These are phyloP conservation scores for Sisyra terminalis DNA, from an alignment of 2,888 invertebrate genomes.

Conservation along the genomic window DNA sequence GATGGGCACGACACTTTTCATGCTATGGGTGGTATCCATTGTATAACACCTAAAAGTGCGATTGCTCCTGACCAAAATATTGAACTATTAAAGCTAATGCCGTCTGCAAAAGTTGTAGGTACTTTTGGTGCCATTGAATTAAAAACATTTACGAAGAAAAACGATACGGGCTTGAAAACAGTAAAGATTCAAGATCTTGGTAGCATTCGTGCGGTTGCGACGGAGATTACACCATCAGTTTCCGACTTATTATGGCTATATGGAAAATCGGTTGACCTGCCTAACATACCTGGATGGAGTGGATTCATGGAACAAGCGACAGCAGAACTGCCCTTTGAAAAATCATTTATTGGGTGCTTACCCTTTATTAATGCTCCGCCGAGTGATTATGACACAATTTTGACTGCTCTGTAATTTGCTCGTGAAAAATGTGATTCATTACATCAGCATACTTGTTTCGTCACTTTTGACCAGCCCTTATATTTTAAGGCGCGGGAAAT, in stretches of 20 bases:
- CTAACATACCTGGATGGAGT: conserved; percentile 14
- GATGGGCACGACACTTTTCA: conserved; percentile 13
- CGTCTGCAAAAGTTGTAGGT: conserved; percentile 9
- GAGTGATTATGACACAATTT: no score
- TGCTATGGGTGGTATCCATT: conserved; percentile 13
- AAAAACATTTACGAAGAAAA: conserved; percentile 8
- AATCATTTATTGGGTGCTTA: conserved; percentile 15
- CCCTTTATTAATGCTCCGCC: conserved; percentile 19
- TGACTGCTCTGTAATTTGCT: conserved; percentile 15
- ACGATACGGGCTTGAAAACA: conserved; percentile 9
- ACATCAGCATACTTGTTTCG: conserved; percentile 14
- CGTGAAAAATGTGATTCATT: conserved; percentile 11
- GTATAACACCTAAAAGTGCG: conserved; percentile 10
- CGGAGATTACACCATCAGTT: conserved; percentile 6
- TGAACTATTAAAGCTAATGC: conserved; percentile 8
- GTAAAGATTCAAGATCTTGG: conserved; percentile 8
- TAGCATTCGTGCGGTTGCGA: conserved; percentile 5
- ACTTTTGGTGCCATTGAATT: conserved; percentile 7
- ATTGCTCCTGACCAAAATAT: conserved; percentile 9
- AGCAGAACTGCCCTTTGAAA: conserved; percentile 13
- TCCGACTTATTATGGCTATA: conserved; percentile 7
- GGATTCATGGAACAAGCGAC: conserved; percentile 16
- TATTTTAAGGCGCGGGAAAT: conserved; percentile 18
- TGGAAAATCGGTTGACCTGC: conserved; percentile 2
- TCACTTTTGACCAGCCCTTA: conserved; percentile 20